Percentiles rank a stretch among this genome's conserved stretches.
Conservation (phyloP, 1,140 invertebrate species). For the Sycophaga agraensis region DNA sequence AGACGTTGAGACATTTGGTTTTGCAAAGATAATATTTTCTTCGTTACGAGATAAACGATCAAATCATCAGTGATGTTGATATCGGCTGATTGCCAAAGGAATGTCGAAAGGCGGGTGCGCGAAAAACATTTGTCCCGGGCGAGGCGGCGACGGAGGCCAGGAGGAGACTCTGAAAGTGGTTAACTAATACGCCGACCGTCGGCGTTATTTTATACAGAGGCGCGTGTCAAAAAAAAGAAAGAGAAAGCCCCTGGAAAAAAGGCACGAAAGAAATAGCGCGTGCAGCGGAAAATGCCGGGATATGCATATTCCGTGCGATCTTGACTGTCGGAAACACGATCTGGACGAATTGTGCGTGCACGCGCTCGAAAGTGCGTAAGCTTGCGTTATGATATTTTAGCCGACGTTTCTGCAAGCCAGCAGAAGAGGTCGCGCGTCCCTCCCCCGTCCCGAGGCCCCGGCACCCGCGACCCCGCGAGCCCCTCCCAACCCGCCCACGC, state of each 20-base stretch:
- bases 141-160: too few relatives aligned
- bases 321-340: slow-evolving; percentile 15
- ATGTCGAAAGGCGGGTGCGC: not conserved
- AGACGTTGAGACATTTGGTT: too few relatives aligned
- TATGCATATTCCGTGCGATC: slow-evolving; percentile 14
- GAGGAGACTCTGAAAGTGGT: too few relatives aligned
- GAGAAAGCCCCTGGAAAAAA: not conserved
- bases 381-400: slow-evolving; percentile 26
- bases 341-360: slow-evolving; percentile 12
- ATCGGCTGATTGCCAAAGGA: too few relatives aligned
- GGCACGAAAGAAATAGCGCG: slow-evolving; percentile 4
- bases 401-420: slow-evolving; percentile 27
- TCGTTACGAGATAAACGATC: too few relatives aligned
- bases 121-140: not conserved
- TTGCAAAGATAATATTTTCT: too few relatives aligned
- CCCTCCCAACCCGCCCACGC: too few relatives aligned
- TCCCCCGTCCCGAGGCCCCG: not conserved
- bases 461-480: not conserved
- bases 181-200: slow-evolving; percentile 38
- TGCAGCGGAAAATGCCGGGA: too few relatives aligned
- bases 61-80: too few relatives aligned
- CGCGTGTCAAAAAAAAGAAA: not conserved
- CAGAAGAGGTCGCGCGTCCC: too few relatives aligned
- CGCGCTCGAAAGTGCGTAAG: slow-evolving; percentile 25
- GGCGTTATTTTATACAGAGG: slow-evolving; percentile 45